phyloP scores from a whole-genome alignment of 2,113 vertebrate genomes.

The Psilopogon haemacephalus region DNA sequence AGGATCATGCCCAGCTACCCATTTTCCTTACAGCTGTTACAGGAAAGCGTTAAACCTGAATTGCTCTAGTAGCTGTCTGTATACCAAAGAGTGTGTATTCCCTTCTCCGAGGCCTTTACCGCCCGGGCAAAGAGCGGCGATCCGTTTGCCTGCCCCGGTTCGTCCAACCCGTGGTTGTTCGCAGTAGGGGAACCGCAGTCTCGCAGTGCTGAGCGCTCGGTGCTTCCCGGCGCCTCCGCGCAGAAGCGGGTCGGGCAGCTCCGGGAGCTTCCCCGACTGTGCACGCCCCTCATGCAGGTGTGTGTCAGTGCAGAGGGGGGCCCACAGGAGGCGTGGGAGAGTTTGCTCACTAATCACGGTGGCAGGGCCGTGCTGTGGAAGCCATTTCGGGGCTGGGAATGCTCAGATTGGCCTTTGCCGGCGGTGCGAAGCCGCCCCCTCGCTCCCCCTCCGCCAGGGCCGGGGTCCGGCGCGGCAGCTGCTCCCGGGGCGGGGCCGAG shows the following conservation, averaged over 20 bases:
- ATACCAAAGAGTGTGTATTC: fast-evolving
- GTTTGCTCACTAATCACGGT: fast-evolving
- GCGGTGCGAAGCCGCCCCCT: background rate
- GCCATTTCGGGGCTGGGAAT: background rate
- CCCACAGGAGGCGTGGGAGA: too few species aligned
- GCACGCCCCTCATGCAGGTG: background rate
- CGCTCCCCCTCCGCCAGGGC: background rate
- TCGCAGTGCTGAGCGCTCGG: background rate
- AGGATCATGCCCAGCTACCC: background rate
- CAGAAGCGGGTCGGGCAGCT: background rate
- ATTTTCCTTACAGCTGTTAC: background rate
- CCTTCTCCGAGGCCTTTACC: background rate
- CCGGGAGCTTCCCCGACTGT: background rate
- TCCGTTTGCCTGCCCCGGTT: background rate
- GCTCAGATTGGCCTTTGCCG: background rate
- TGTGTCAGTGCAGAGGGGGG: too few species aligned
- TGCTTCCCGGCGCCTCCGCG: background rate
- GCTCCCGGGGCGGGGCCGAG: background rate
- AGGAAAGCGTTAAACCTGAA: background rate
- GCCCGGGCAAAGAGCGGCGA: fast-evolving
- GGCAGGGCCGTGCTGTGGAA: background rate
- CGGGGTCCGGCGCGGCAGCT: background rate
- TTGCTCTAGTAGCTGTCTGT: background rate
- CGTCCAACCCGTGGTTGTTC: background rate
- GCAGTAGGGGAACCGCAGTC: background rate